Evolutionary conservation across 1,140 invertebrate species (phyloP), one percentile per base, ranked within the genome.

Genomic region (Drosophila sechellia): DNA sequence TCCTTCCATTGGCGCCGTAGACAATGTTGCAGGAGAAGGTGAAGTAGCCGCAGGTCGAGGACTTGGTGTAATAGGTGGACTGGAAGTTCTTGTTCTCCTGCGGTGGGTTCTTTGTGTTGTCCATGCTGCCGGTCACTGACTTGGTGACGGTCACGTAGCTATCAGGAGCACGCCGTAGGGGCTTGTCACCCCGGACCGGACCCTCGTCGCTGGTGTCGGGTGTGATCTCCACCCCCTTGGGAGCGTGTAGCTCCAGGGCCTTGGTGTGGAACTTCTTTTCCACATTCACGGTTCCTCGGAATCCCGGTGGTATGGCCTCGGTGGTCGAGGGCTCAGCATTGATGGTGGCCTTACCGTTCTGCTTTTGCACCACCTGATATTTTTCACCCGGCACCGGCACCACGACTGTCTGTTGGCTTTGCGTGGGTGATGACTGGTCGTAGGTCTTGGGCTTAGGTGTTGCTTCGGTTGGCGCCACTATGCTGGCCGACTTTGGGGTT

Each of bases 61-160:
- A 96, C 90, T 97, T 97, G 0, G 96, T 96, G 65, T 96, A 97
- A 92, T 97, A 97, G 17, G 96, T 95, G 64, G 95, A 95, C n/a
- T 95, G 94, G 81, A 94, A 94, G 91, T 95, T 95, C 87, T 95
- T 95, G 52, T 94, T 93, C 46, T 95, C 94, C 65, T 92, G 93
- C 1, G 91, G 84, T 39, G 93, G 77, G 63, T 92, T 93, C 70
- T 93, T 94, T 54, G 92, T 93, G 69, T 94, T 94, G 53, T 95
- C 94, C 50, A 95, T 93, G 70, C 94, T 95, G 13, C 96, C 95
- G 4, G 96, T 95, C 37, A 96, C 94, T 15, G 96, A 96, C 81
- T 96, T 97, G 1, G 95, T 96, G 3, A 96, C 94, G 0, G 96
- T 96, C 0, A 96, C 93, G 83, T 95, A 96, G 77, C 93, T 94